Percentiles rank a stretch among this genome's conserved stretches.
Evolutionary conservation across 30 jellyfish, hydroid and myxozoan genomes (phyloP).

Genomic region (Rhopilema esculentum): DNA sequence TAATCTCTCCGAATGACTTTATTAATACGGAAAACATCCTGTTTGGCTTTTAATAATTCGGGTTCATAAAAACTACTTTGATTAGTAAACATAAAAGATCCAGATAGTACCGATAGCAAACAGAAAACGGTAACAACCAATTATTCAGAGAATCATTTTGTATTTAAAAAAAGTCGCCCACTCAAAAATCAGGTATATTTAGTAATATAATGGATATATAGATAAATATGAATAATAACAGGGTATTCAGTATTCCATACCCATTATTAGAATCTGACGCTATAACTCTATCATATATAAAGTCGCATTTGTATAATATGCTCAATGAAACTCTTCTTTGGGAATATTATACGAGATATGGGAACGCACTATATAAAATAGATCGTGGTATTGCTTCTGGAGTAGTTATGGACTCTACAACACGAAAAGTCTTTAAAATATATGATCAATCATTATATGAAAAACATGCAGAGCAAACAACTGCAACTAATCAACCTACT

Average conservation of each 20-base stretch:
- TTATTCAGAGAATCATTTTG: background rate
- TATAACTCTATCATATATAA: background rate
- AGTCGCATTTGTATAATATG: constrained; percentile 11
- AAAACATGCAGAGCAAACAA: constrained; percentile 62
- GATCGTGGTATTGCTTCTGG: constrained; percentile 42
- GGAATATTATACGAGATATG: constrained; percentile 62
- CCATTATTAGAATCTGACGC: constrained; percentile 14
- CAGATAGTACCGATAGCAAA: constrained; percentile 6
- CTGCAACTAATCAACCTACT: constrained; percentile 39
- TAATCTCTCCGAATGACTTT: too few relatives aligned
- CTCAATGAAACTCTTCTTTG: constrained; percentile 38
- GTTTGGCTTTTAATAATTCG: too few relatives aligned
- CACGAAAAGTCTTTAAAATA: constrained; percentile 53
- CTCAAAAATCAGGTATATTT: background rate
- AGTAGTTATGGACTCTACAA: constrained; percentile 41
- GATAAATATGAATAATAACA: constrained; percentile 31
- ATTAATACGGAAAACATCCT: too few relatives aligned
- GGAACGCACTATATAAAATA: constrained; percentile 47
- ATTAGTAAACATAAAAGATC: constrained; percentile 8
- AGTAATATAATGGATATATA: background rate
- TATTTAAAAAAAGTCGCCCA: background rate
- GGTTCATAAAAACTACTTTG: too few relatives aligned
- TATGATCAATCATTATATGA: constrained; percentile 38
- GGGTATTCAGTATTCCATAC: constrained; percentile 6
- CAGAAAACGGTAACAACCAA: constrained; percentile 3